Percentiles rank a stretch among this genome's conserved stretches.
These are phyloP conservation scores for Phthorimaea operculella DNA, from an alignment of 1,140 invertebrate species.

Conservation along the genomic window DNA sequence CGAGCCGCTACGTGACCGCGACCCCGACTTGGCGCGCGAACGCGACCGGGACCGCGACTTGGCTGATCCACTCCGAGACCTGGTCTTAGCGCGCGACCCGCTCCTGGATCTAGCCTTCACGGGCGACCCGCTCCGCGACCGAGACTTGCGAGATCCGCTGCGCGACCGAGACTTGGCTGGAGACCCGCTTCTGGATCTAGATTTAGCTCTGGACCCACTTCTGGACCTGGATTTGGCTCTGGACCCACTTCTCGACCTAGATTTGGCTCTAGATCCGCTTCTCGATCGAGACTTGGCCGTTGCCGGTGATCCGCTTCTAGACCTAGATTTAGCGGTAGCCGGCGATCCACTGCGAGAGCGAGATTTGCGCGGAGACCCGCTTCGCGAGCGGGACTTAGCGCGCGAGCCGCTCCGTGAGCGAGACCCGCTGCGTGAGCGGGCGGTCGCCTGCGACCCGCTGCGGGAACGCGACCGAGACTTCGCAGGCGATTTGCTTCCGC, in stretches of 20 bases:
- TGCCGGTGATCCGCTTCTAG: constrained; percentile 14
- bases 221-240: constrained; percentile 19
- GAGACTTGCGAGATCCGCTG: constrained; percentile 11
- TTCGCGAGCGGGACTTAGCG: constrained; percentile 15
- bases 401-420: constrained; percentile 19
- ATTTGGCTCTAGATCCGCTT: constrained; percentile 16
- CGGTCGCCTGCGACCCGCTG: too few relatives aligned
- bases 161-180: neutral
- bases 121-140: constrained; percentile 11
- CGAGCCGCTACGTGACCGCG: neutral
- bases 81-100: constrained; percentile 7
- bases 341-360: constrained; percentile 27
- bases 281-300: constrained; percentile 14
- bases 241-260: constrained; percentile 20
- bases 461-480: neutral
- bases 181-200: constrained; percentile 10
- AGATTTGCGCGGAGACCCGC: neutral
- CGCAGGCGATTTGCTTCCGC: too few relatives aligned
- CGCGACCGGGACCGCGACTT: neutral
- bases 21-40: constrained; percentile 7
- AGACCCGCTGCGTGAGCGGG: constrained; percentile 6
- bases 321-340: constrained; percentile 17
- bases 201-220: constrained; percentile 7
- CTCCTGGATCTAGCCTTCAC: constrained; percentile 18
- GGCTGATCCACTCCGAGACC: constrained; percentile 15